Percentiles rank a stretch among this genome's conserved stretches.
Conservation (phyloP, 2,888 invertebrate species). For the Trissolcus japonicus region DNA sequence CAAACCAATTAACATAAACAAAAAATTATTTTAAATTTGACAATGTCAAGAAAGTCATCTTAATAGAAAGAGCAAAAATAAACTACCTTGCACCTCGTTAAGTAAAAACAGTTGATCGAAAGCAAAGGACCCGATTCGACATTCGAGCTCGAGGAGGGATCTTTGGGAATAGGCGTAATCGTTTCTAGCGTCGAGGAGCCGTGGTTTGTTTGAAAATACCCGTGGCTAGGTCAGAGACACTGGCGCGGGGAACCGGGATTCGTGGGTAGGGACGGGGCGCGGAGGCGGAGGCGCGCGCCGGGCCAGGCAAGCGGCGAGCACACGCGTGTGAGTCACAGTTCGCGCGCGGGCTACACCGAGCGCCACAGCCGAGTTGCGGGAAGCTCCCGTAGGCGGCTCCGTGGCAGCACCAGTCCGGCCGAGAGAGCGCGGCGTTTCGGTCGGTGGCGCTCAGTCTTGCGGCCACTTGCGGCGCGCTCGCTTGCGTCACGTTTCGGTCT, state of each 20-base stretch:
- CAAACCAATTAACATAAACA: background rate
- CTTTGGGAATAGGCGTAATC: background rate
- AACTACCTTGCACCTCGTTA: background rate
- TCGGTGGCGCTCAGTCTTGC: slow-evolving; percentile 73
- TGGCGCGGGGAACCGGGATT: slow-evolving; percentile 9
- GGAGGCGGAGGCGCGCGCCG: slow-evolving; percentile 38
- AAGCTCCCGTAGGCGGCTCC: slow-evolving; percentile 69
- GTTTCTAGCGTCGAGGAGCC: background rate
- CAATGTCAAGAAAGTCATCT: too few relatives aligned
- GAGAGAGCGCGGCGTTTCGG: slow-evolving; percentile 49
- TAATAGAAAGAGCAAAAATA: background rate
- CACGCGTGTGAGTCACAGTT: slow-evolving; percentile 66
- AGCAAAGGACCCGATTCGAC: background rate
- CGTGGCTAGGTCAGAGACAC: slow-evolving; percentile 16
- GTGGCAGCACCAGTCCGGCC: slow-evolving; percentile 66
- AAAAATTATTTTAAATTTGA: too few relatives aligned
- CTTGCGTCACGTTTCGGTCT: slow-evolving; percentile 8
- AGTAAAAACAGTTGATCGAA: background rate
- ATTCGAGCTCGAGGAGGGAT: background rate
- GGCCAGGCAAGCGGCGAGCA: too few relatives aligned
- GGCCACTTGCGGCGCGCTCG: slow-evolving; percentile 71
- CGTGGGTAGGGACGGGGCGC: slow-evolving; percentile 11
- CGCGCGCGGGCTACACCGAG: slow-evolving; percentile 60
- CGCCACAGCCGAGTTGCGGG: slow-evolving; percentile 66
- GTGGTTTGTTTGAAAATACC: slow-evolving; percentile 15